These are phyloP conservation scores for Clarias macrocephalus DNA, from an alignment of 2,113 vertebrate genomes.

Conservation along the genomic window DNA sequence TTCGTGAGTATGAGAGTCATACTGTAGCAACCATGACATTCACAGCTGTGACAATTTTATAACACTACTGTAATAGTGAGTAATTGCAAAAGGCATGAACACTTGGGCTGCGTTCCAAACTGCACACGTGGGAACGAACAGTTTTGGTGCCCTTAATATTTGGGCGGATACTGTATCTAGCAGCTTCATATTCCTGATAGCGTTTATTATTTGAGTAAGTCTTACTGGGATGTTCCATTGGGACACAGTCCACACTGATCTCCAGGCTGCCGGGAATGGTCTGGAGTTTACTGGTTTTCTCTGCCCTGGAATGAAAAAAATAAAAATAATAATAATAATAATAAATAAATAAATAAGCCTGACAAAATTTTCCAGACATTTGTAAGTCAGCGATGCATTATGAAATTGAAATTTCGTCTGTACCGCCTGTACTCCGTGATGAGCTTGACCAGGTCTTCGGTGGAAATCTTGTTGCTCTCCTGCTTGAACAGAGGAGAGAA, in stretches of 20 bases:
- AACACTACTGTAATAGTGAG: background rate
- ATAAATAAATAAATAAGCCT: too few relatives aligned
- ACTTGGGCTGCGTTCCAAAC: background rate
- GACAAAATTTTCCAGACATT: background rate
- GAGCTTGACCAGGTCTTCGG: slow-evolving; percentile 91
- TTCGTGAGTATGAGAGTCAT: background rate
- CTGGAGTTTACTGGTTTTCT: slow-evolving; percentile 94
- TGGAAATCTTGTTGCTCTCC: slow-evolving; percentile 93
- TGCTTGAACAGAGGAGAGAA: slow-evolving; percentile 97
- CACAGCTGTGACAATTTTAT: background rate
- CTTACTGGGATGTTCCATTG: slow-evolving; percentile 94
- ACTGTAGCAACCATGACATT: background rate
- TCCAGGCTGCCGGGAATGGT: slow-evolving; percentile 90
- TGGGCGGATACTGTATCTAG: background rate
- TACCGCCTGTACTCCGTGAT: slow-evolving; percentile 91
- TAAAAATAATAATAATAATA: background rate
- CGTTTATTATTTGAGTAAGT: background rate
- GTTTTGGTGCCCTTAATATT: background rate
- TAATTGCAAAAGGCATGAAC: background rate
- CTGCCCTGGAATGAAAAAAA: slow-evolving; percentile 74
- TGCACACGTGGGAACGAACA: background rate
- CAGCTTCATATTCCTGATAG: background rate
- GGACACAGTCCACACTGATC: slow-evolving; percentile 85
- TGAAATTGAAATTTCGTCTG: slow-evolving; percentile 1
- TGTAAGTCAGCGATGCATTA: background rate